These are phyloP conservation scores for Phalacrocorax brasilianus DNA, from an alignment of 2,113 vertebrate species.

Conservation along the genomic window DNA sequence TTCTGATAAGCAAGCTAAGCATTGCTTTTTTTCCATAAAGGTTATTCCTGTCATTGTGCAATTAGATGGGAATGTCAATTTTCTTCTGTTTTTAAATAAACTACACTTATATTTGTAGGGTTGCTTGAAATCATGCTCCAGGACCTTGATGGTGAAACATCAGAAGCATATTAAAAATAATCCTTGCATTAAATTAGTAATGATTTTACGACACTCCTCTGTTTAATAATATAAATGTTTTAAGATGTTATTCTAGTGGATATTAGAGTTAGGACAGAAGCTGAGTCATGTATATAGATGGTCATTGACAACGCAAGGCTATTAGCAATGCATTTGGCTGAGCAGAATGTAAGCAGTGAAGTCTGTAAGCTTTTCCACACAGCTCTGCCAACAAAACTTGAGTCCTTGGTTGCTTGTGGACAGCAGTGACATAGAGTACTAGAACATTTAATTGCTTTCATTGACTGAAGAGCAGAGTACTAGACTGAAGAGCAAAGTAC, in stretches of 20 bases:
- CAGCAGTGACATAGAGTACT: not conserved
- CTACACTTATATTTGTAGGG: not conserved
- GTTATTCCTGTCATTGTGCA: not conserved
- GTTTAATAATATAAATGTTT: not conserved
- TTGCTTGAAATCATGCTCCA: not conserved
- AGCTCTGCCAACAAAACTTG: not conserved
- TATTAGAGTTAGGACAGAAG: not conserved
- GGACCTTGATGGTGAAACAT: not conserved
- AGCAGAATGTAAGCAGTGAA: not conserved
- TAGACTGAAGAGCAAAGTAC: not conserved
- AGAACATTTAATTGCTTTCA: not conserved
- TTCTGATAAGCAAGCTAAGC: not conserved
- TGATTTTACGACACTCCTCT: not conserved
- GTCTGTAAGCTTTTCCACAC: not conserved
- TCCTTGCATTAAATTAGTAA: not conserved
- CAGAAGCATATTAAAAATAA: not conserved
- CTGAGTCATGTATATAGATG: not conserved
- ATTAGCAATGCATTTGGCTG: not conserved
- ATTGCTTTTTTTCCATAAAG: not conserved
- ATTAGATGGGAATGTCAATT: not conserved
- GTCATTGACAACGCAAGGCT: not conserved
- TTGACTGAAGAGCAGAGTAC: not conserved
- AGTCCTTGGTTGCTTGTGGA: not conserved
- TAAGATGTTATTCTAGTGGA: not conserved
- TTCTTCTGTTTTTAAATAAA: not conserved